Base-by-base conservation (phyloP, 2,113 vertebrate genomes). In the Aegithalos caudatus region DNA sequence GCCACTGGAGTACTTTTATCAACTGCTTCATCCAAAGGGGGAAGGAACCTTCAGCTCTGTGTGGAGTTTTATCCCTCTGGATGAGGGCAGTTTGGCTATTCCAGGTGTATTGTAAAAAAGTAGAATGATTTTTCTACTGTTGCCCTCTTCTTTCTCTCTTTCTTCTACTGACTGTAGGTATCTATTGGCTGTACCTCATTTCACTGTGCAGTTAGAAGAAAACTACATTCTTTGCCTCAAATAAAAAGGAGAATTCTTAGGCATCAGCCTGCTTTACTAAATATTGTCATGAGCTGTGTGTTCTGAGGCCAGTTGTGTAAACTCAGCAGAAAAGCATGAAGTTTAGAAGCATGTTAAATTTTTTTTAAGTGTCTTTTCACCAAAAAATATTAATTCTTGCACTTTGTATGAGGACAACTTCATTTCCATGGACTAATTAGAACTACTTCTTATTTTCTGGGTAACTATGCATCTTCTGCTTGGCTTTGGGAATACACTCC, bases 171-270 rank as follows among this genome's bases (percentile, higher is more conserved):
- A 15, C 37, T 81, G 67, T 38, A n/a, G 31, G 15, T 53, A 4
- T 57, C 28, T 12, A 0, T 67, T 56, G 44, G 7, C 53, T 48
- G 31, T 15, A 11, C 57, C 15, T 64, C 0, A 0, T 65, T 69
- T 82, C 13, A 4, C 10, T 69, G 16, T 56, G 20, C 61, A 17
- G 8, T 24, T 45, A n/a, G 60, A 44, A 50, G 37, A 60, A 33
- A 85, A 53, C 51, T 1, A 10, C 6, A 6, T 31, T 86, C 5
- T 61, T 51, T 82, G 35, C 53, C 24, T 81, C 37, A 51, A 3
- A 35, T 17, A 50, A 60, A 88, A 67, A n/a, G 24, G 31, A 77
- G 22, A 50, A 24, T 31, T 76, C 58, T 76, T 82, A 17, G 35
- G 20, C 8, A 44, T 62, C 29, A 47, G 9, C 65, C 27, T 3